These are phyloP conservation scores for Athene cunicularia DNA, from an alignment of 2,113 vertebrate species.

Conservation along the genomic window DNA sequence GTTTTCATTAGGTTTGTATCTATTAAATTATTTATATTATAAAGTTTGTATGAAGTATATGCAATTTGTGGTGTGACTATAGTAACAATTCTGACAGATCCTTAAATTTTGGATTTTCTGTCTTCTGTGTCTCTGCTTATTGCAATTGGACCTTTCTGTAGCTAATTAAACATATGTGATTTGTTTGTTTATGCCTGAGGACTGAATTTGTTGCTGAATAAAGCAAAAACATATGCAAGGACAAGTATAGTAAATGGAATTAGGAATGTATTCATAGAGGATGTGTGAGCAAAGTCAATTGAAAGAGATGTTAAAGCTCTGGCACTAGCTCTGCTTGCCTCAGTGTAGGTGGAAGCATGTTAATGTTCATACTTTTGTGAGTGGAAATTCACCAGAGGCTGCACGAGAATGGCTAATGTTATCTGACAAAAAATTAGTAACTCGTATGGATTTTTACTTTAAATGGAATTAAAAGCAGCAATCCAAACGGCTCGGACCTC, in stretches of 20 bases:
- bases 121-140: not conserved
- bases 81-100: not conserved
- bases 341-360: not conserved
- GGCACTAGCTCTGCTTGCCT: not conserved
- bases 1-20: not conserved
- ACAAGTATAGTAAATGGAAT: constrained; percentile 21
- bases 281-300: not conserved
- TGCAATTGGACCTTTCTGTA: constrained; percentile 48
- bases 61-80: not conserved
- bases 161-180: constrained; percentile 63
- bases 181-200: constrained; percentile 64
- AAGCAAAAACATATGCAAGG: constrained; percentile 50
- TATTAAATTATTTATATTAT: not conserved
- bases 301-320: not conserved
- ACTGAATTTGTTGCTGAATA: constrained; percentile 60
- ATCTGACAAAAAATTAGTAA: not conserved
- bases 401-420: not conserved
- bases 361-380: not conserved
- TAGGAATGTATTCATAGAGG: not conserved
- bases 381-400: not conserved
- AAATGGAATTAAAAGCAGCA: not conserved
- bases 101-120: not conserved
- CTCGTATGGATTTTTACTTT: not conserved
- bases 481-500: not conserved
- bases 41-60: not conserved